These are phyloP conservation scores for Aegotheles bennettii DNA, from an alignment of 2,113 vertebrate species.

Conservation along the genomic window DNA sequence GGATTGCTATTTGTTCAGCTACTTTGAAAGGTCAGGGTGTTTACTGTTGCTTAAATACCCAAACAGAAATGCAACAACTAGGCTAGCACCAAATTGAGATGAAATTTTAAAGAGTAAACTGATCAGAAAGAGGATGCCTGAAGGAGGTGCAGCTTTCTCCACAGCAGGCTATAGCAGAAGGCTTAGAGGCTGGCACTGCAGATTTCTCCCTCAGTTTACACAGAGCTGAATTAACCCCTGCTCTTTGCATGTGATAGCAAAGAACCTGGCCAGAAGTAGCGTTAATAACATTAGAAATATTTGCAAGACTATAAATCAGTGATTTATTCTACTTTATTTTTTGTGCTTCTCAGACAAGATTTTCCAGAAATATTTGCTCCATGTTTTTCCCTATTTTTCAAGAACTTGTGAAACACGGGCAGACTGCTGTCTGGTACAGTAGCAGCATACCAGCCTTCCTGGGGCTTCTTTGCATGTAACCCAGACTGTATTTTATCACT, in stretches of 20 bases:
- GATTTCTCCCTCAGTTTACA: not conserved
- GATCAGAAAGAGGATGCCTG: not conserved
- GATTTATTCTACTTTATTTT: conserved; percentile 16
- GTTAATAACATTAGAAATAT: not conserved
- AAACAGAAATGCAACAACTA: not conserved
- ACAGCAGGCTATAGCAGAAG: not conserved
- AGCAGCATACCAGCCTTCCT: not conserved
- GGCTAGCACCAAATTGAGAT: not conserved
- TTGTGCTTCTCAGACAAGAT: not conserved
- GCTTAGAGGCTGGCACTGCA: not conserved
- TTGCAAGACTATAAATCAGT: not conserved
- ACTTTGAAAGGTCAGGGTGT: not conserved
- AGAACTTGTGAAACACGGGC: not conserved
- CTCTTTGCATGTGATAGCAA: not conserved
- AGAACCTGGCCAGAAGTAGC: not conserved
- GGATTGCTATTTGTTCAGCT: not conserved
- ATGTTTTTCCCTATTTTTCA: not conserved
- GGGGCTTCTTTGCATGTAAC: not conserved
- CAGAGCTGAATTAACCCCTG: not conserved
- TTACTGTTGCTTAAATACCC: not conserved
- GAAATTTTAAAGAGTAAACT: not conserved
- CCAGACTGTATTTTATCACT: not conserved
- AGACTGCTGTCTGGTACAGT: not conserved
- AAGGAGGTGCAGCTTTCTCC: not conserved
- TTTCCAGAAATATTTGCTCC: not conserved